A percentile compares a stretch with the other conserved stretches of the same genome.
These are phyloP conservation scores for Mionectes olivaceus DNA, from an alignment of 2,797 vertebrate genomes.

Conservation along the genomic window DNA sequence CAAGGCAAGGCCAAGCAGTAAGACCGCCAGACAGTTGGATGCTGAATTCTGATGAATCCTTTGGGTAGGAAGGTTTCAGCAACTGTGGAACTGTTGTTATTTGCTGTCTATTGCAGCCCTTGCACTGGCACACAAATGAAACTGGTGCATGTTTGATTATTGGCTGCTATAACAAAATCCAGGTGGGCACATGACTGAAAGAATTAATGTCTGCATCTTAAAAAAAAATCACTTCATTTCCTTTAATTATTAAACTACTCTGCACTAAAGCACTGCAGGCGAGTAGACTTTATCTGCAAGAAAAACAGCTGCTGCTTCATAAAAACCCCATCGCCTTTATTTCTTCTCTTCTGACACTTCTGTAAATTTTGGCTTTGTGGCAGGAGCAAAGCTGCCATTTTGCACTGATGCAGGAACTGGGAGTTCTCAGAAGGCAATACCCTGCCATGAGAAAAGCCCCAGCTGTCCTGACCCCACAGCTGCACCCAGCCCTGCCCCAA, in stretches of 20 bases:
- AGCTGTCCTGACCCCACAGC: neutral
- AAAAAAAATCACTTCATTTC: neutral
- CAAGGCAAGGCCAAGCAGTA: constrained; percentile 20
- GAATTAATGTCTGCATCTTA: neutral
- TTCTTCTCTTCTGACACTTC: neutral
- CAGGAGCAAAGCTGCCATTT: neutral
- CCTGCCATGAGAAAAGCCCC: neutral
- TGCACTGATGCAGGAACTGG: neutral
- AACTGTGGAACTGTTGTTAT: neutral
- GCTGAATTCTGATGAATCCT: constrained; percentile 48
- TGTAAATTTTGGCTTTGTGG: neutral
- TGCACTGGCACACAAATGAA: neutral
- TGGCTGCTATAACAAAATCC: neutral
- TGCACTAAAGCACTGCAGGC: neutral
- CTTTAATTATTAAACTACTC: constrained; percentile 26
- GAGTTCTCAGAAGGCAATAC: neutral
- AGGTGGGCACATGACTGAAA: neutral
- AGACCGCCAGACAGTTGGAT: constrained; percentile 36
- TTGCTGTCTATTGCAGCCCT: neutral
- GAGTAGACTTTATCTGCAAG: constrained; percentile 1
- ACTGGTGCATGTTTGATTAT: neutral
- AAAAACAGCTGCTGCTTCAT: neutral
- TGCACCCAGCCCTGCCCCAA: neutral
- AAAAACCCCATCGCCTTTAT: neutral
- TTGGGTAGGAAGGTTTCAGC: neutral